Base-by-base conservation (phyloP, 2,797 vertebrate species). In the Siniperca scherzeri region DNA sequence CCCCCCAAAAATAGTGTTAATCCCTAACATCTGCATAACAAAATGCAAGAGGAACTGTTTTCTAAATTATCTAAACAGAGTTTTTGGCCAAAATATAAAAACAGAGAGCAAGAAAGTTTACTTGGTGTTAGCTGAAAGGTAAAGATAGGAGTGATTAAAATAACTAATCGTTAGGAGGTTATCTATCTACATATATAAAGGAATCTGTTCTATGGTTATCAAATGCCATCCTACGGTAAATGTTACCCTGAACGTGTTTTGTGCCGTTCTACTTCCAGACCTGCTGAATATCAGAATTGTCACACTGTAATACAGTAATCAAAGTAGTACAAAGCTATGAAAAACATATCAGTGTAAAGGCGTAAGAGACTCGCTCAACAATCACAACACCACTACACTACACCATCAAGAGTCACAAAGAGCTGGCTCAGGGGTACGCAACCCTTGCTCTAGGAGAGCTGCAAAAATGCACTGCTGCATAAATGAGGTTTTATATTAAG, bases 301-400 rank as follows among this genome's bases (percentile, higher is more conserved):
- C 90, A 93, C 87, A 94, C 89, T 85, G 90, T 90, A 59, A 92
- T 93, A 93, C 84, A 88, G 91, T 92, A 90, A 95, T 86, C 89
- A 95, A 95, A 92, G 91, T 91, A 91, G 65, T 93, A 96, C 89
- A 95, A 95, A 96, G 89, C 91, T 91, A 95, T 93, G 92, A 95
- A 96, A 96, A 94, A 95, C 93, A 90, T 72, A 83, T 90, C 87
- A 90, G 83, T 93, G 85, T 88, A 92, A 94, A 92, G 92, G 93
- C 93, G 93, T 91, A 83, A 93, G 91, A 94, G 91, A 92, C 92
- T 95, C 64, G 92, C 92, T 95, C 89, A 56, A 89, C 86, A 88
- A 89, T 92, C 91, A 92, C 92, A 95, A 89, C 90, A 91, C 82
- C 87, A 91, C 90, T 70, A 89, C 90, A 91, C 89, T 60, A 86